A percentile compares a stretch with the other conserved stretches of the same genome.
These are phyloP conservation scores for Urocolius indicus DNA, from an alignment of 2,113 vertebrate genomes.

Conservation along the genomic window DNA sequence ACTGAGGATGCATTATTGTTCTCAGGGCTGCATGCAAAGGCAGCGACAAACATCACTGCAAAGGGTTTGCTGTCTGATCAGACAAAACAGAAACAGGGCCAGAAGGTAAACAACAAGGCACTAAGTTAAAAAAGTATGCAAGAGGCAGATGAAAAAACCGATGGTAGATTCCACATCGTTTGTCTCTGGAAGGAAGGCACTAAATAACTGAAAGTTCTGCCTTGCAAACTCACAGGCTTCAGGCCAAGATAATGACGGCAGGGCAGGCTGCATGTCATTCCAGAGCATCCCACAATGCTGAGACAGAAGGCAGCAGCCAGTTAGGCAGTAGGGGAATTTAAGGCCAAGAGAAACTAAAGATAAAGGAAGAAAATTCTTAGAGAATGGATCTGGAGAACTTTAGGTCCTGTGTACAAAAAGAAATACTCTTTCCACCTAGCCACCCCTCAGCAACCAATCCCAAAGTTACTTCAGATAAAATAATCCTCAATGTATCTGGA, in stretches of 20 bases:
- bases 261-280: background rate
- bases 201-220: slow-evolving; percentile 11
- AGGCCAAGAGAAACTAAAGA: slow-evolving; percentile 15
- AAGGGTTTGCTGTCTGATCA: background rate
- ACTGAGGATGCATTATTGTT: fast-evolving
- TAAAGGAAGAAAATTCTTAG: background rate
- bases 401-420: background rate
- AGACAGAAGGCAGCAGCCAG: slow-evolving; percentile 37
- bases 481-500: background rate
- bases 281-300: background rate
- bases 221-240: background rate
- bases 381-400: slow-evolving; percentile 5
- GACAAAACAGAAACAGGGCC: background rate
- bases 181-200: background rate
- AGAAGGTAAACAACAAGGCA: background rate
- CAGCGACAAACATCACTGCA: fast-evolving
- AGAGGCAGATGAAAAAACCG: background rate
- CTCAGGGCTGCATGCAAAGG: background rate
- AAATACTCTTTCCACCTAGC: background rate
- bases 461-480: background rate
- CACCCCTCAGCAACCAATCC: background rate
- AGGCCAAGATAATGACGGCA: slow-evolving; percentile 4
- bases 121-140: background rate
- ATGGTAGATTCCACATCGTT: background rate
- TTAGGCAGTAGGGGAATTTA: slow-evolving; percentile 3